Evolutionary conservation across 2,113 vertebrate species (phyloP).

Genomic region (Heliornis fulica): DNA sequence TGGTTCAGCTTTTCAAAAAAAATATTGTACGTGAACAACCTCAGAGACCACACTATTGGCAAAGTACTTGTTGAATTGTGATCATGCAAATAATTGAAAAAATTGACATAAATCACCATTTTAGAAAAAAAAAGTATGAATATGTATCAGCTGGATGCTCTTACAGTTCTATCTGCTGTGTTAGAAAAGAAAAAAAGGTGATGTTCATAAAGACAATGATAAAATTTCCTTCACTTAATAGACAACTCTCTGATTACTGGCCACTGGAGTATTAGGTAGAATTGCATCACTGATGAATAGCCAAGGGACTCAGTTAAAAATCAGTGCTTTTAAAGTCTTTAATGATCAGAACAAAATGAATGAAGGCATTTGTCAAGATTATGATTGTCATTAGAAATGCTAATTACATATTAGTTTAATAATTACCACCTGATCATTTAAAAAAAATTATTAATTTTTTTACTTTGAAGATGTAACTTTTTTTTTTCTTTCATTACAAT

Average conservation of each 20-base stretch:
- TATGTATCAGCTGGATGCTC: slow-evolving; percentile 26
- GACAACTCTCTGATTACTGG: slow-evolving; percentile 74
- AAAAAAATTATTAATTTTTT: slow-evolving; percentile 51
- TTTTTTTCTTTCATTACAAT: not conserved
- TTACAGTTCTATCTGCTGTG: slow-evolving; percentile 24
- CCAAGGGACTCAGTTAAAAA: slow-evolving; percentile 80
- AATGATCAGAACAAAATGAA: slow-evolving; percentile 59
- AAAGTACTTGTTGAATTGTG: slow-evolving; percentile 61
- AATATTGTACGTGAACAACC: slow-evolving; percentile 27
- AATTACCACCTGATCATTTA: slow-evolving; percentile 58
- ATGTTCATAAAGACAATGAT: slow-evolving; percentile 68
- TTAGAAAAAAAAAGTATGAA: slow-evolving; percentile 26
- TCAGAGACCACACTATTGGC: slow-evolving; percentile 41
- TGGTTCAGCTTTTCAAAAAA: slow-evolving; percentile 3
- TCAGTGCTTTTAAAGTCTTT: slow-evolving; percentile 65
- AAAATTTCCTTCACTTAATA: slow-evolving; percentile 71
- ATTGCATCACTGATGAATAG: slow-evolving; percentile 78
- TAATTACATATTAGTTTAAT: slow-evolving; percentile 67
- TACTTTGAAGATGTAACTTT: slow-evolving; percentile 31
- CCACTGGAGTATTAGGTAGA: slow-evolving; percentile 73
- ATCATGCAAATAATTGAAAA: slow-evolving; percentile 51
- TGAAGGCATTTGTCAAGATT: slow-evolving; percentile 63
- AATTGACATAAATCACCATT: slow-evolving; percentile 40
- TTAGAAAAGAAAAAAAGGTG: slow-evolving; percentile 71
- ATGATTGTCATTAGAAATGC: slow-evolving; percentile 61